Conservation (phyloP, 2,888 invertebrate genomes). For the Pristionchus japonicus region DNA sequence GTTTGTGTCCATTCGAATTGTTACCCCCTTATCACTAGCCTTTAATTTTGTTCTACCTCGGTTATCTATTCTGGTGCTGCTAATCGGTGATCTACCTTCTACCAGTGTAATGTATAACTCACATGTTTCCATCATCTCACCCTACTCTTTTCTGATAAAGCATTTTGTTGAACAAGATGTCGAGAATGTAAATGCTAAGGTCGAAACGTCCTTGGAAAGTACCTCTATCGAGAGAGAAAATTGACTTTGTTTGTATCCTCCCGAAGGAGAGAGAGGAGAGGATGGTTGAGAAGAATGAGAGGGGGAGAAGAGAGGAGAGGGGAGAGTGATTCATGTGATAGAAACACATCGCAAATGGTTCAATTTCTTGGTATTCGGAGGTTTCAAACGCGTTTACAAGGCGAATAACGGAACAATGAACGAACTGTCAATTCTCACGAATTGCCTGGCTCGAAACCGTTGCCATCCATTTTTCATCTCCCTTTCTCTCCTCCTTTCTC, state of each 20-base stretch:
- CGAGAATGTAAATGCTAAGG: background rate
- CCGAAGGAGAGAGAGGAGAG: background rate
- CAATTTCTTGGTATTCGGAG: background rate
- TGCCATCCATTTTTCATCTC: background rate
- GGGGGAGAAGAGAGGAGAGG: background rate
- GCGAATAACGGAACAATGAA: background rate
- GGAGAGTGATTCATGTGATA: constrained; percentile 21
- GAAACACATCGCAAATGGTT: background rate
- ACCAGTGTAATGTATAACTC: background rate
- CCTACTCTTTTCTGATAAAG: background rate
- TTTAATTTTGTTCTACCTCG: background rate
- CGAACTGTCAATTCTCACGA: background rate
- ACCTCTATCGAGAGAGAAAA: constrained; percentile 9
- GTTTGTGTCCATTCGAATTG: background rate
- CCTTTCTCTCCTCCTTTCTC: background rate
- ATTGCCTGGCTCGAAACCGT: background rate
- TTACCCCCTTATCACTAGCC: background rate
- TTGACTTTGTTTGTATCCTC: background rate
- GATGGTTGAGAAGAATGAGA: background rate
- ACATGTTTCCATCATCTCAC: background rate
- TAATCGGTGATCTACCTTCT: background rate
- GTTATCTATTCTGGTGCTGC: background rate
- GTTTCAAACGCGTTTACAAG: background rate
- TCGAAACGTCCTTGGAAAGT: constrained; percentile 1
- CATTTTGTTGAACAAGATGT: background rate